Evolutionary conservation across 2,888 invertebrate genomes (phyloP), one percentile per base, ranked within the genome.

Genomic region (Aethes cnicana): DNA sequence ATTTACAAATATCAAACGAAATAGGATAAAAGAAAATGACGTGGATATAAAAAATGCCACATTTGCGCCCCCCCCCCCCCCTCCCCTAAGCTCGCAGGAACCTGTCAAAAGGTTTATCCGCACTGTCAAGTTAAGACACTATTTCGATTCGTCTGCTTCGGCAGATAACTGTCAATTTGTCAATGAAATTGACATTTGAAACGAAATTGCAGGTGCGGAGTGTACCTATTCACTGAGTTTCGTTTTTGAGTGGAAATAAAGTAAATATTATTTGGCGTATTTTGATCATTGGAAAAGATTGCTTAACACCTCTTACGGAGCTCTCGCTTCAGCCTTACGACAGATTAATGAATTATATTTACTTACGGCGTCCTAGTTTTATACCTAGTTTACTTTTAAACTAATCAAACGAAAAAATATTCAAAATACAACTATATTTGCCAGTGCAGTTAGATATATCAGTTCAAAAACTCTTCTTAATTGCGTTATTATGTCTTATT

Each of bases 121-220:
- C 25, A 32, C 25, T 42, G 41, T 49, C 48, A 48, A 26, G 33
- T 42, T 16, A 18, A 14, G 14, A 35, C 20, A 42, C 20, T 25
- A 21, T 21, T 42, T 49, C 35, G 16, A 49, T 49, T 42, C 49
- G 9, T 49, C 49, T 49, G 25, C 9, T 25, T 9, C 20, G 12
- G 1, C 18, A 42, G 49, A 49, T 49, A 42, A 49, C 42, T 49
- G 49, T 49, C 49, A 49, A 49, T 42, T 49, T 42, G 42, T 49
- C 33, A 41, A 11, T 16, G 21, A 35, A 42, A 49, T 42, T 42
- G 42, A 26, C 42, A 42, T 8, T 44, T 33, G 44, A 44, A 44
- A 35, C 9, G 20, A 33, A 20, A 42, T 41, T 49, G 37, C 9
- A 17, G 28, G 18, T 26, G 3, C 26, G n/a, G 11, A 14, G n/a